A percentile compares a stretch with the other conserved stretches of the same genome.
Conservation (phyloP, 2,888 invertebrate genomes). For the Pachycephus smyrnensis region DNA sequence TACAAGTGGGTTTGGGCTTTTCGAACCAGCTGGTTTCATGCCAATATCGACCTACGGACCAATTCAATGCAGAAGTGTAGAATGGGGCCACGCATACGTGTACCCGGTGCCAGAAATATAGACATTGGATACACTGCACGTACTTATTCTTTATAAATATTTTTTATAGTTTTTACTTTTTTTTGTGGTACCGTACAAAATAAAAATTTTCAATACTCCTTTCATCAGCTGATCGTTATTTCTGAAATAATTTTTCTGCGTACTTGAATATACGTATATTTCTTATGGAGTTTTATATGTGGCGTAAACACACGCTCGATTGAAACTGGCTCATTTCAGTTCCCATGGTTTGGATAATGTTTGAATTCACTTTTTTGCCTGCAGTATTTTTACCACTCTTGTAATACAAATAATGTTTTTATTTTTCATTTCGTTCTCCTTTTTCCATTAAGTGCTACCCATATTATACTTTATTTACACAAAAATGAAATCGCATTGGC, state of each 20-base stretch:
- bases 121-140: neutral
- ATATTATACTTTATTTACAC: neutral
- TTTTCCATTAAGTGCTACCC: neutral
- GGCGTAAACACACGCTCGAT: neutral
- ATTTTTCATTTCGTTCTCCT: neutral
- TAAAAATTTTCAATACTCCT: neutral
- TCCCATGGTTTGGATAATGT: neutral
- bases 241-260: neutral
- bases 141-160: too few species aligned
- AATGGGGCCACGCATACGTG: neutral
- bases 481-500: neutral
- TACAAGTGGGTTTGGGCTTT: neutral
- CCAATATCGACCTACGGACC: constrained; percentile 39
- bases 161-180: too few species aligned
- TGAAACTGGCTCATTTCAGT: neutral
- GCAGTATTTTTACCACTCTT: neutral
- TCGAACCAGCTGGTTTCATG: constrained; percentile 38
- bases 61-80: neutral
- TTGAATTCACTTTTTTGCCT: neutral
- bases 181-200: neutral
- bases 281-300: neutral
- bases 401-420: neutral
- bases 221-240: neutral
- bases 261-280: neutral
- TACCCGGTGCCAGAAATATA: neutral